Conservation (phyloP, 2,888 invertebrate species). For the Plusia festucae region DNA sequence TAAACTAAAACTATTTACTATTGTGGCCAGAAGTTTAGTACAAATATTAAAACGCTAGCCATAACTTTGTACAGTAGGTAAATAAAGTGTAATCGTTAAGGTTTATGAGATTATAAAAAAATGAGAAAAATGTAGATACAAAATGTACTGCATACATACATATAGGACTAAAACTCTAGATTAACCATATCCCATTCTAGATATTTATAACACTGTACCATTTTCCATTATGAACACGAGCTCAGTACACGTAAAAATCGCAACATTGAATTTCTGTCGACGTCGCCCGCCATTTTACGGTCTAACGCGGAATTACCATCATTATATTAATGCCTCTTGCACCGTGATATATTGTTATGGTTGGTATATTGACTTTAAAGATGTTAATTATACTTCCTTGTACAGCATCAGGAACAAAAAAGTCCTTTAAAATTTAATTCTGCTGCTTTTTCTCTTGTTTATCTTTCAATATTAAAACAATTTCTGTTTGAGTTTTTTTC, state of each 20-base stretch:
- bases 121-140: too few relatives aligned
- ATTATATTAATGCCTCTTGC: slow-evolving; percentile 64
- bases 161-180: too few relatives aligned
- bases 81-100: too few relatives aligned
- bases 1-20: too few relatives aligned
- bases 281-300: slow-evolving; percentile 48
- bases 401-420: background rate
- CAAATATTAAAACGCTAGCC: background rate
- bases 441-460: background rate
- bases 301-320: slow-evolving; percentile 64
- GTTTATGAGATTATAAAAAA: too few relatives aligned
- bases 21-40: background rate
- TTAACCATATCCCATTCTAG: background rate
- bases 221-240: slow-evolving; percentile 5
- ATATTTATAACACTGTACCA: background rate
- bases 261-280: slow-evolving; percentile 47
- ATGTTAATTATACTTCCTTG: slow-evolving; percentile 50
- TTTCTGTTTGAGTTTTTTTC: too few relatives aligned
- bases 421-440: background rate
- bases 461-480: too few relatives aligned
- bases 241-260: slow-evolving; percentile 25
- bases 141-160: too few relatives aligned
- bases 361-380: slow-evolving; percentile 51
- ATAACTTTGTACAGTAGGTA: too few relatives aligned
- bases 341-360: slow-evolving; percentile 67